Base-by-base conservation (phyloP, 2,797 vertebrate genomes). In the Bryconaethiops microstoma region DNA sequence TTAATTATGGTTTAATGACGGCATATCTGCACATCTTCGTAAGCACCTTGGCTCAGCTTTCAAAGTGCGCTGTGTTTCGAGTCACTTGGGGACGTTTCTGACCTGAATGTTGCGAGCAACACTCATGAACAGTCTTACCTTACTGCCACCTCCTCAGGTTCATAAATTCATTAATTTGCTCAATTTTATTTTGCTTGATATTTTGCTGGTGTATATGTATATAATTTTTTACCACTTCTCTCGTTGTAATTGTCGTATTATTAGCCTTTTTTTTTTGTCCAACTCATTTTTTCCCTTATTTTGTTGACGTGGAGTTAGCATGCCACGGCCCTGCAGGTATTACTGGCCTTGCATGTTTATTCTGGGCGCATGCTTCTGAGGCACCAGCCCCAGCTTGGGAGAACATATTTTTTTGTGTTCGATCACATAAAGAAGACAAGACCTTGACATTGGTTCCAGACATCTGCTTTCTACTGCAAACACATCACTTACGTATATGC, bases 361-460 rank as follows among this genome's bases (percentile, higher is more conserved):
- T 91, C 82, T 59, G 79, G 84, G 86, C 55, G 68, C 7, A 74
- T 76, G 84, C 48, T 73, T 85, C 80, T 76, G 78, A 81, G 71
- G 68, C 77, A 68, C 55, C 50, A 35, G 40, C 57, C 23, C 13
- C 12, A 14, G 70, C 35, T 57, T 60, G 70, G 78, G 81, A 9
- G 21, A 77, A 72, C 67, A 69, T 62, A 63, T 81, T 79, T 72
- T n/a, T 73, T 74, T 85, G 76, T 86, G 80, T 78, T 29, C 57
- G 85, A 87, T 88, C 81, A 76, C 64, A 77, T 86, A 71, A 88
- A 88, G 81, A 88, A 77, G 86, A 90, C 87, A 85, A 90, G 88
- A 84, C 75, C 86, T 88, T 91, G 85, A 90, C 87, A 83, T 59
- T 0, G 63, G 75, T 76, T 83, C 76, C 48, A 80, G 63, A 74